Conservation (phyloP, 2,113 vertebrate species). For the Kryptolebias marmoratus region DNA sequence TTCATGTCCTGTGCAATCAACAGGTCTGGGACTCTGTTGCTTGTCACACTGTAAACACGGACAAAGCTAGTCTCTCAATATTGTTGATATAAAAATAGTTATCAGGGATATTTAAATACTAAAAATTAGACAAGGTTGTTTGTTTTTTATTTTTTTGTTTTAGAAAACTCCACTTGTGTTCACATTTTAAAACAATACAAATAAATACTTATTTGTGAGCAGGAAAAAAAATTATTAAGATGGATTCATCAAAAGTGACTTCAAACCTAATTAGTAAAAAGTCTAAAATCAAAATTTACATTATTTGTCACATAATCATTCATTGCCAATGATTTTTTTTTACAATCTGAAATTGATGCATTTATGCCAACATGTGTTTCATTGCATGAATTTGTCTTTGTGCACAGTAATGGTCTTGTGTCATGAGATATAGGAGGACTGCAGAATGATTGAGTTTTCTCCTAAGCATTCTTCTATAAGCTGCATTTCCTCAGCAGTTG, state of each 20-base stretch:
- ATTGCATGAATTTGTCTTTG: not conserved
- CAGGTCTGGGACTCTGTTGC: conserved; percentile 60
- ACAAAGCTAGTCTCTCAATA: conserved; percentile 46
- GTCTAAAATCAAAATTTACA: too few relatives aligned
- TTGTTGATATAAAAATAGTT: conserved; percentile 50
- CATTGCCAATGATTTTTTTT: not conserved
- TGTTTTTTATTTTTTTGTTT: conserved; percentile 17
- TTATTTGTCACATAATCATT: not conserved
- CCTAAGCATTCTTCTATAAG: conserved; percentile 57
- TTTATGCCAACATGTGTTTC: not conserved
- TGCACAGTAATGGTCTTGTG: not conserved
- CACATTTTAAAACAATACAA: not conserved
- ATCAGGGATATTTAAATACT: conserved; percentile 41
- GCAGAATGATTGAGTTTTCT: conserved; percentile 36
- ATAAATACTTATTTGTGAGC: not conserved
- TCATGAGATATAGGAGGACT: conserved; percentile 12
- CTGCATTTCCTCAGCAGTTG: conserved; percentile 62
- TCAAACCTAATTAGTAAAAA: too few relatives aligned
- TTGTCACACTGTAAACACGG: conserved; percentile 44
- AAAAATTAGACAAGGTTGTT: conserved; percentile 41
- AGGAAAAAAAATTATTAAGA: too few relatives aligned
- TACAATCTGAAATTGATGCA: not conserved
- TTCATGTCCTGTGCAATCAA: conserved; percentile 77
- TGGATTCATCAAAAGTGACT: too few relatives aligned
- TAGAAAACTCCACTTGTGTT: conserved; percentile 19